These are phyloP conservation scores for Lamellibrachia columna DNA, from an alignment of 2,888 invertebrate species.

Conservation along the genomic window DNA sequence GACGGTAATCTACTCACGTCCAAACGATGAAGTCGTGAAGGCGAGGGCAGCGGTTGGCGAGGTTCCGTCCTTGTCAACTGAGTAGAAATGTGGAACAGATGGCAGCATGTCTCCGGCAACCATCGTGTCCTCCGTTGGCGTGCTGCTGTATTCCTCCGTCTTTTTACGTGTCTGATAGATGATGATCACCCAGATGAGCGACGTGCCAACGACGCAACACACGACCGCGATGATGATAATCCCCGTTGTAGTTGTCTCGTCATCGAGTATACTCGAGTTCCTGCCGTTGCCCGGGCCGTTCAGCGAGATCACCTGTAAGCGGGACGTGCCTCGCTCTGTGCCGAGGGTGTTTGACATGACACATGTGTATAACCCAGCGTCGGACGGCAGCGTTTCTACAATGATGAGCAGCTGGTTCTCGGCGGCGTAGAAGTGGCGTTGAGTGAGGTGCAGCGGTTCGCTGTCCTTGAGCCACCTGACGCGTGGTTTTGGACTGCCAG, in stretches of 20 bases:
- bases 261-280: background rate
- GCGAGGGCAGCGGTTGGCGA: background rate
- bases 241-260: slow-evolving; percentile 77
- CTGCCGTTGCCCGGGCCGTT: background rate
- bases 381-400: slow-evolving; percentile 79
- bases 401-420: slow-evolving; percentile 89
- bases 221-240: slow-evolving; percentile 90
- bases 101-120: background rate
- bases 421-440: slow-evolving; percentile 86
- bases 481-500: slow-evolving; percentile 83
- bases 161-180: slow-evolving; percentile 83
- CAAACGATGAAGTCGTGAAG: background rate
- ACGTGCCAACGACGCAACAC: slow-evolving; percentile 90
- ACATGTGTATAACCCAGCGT: slow-evolving; percentile 90
- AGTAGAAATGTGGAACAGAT: background rate
- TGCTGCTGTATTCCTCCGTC: background rate
- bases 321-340: slow-evolving; percentile 77
- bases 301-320: slow-evolving; percentile 65
- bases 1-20: background rate
- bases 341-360: slow-evolving; percentile 88
- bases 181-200: slow-evolving; percentile 89
- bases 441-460: slow-evolving; percentile 76
- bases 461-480: slow-evolving; percentile 88
- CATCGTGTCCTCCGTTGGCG: background rate
- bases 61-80: background rate